A percentile compares a stretch with the other conserved stretches of the same genome.
These are phyloP conservation scores for Avahi laniger DNA, from an alignment of 2,797 vertebrate genomes.

Conservation along the genomic window DNA sequence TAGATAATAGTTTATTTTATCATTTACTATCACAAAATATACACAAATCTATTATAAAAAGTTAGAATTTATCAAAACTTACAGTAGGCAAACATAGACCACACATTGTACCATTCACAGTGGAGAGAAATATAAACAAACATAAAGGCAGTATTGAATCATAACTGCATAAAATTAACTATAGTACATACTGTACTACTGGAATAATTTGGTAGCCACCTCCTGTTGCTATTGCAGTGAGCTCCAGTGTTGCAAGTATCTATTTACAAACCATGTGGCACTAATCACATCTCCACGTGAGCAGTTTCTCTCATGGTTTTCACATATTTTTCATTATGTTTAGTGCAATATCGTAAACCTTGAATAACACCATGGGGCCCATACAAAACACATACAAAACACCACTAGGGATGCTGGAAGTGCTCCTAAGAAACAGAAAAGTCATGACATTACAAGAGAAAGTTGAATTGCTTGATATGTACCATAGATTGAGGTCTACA, in stretches of 20 bases:
- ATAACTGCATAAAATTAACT: neutral
- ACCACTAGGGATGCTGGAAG: neutral
- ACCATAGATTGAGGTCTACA: neutral
- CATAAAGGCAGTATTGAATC: neutral
- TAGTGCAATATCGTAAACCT: neutral
- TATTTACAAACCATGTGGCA: neutral
- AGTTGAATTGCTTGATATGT: neutral
- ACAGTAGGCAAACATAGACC: neutral
- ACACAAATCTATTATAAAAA: neutral
- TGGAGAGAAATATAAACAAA: neutral
- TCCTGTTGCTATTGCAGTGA: neutral
- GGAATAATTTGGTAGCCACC: neutral
- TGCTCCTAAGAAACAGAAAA: neutral
- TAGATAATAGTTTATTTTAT: neutral
- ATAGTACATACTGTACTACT: neutral
- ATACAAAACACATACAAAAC: neutral
- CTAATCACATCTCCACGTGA: neutral
- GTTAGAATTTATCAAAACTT: neutral
- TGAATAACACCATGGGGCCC: neutral
- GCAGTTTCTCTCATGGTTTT: neutral
- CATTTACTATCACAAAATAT: neutral
- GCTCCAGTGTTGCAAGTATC: neutral
- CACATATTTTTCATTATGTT: neutral
- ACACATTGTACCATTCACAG: neutral
- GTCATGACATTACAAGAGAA: neutral